Evolutionary conservation across 2,113 vertebrate genomes (phyloP), one percentile per base, ranked within the genome.

Genomic region (Elaphurus davidianus): DNA sequence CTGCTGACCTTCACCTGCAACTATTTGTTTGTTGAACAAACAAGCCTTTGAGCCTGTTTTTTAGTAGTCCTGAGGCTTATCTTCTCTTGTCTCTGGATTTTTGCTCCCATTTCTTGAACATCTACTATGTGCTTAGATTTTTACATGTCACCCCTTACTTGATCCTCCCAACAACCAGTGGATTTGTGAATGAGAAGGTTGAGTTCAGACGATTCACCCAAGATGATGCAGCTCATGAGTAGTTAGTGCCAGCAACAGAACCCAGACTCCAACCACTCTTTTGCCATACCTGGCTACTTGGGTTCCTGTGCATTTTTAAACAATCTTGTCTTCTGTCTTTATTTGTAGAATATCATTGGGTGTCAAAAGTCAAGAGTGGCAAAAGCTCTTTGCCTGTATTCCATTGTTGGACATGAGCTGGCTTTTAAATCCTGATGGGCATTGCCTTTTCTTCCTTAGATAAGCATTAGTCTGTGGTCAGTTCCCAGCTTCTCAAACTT

Each of bases 31-130:
- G 67, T 71, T 79, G 78, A 95, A 62, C 91, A 97, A 98, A 98
- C 67, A 97, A 95, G 82, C 17, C 93, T 98, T 98, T 94, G 97
- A 98, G 93, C 93, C 86, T 94, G 93, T 96, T 96, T 86, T 6
- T 74, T 47, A 88, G 85, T 25, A 23, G 33, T 55, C 60, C 2
- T 9, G 60, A 52, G 55, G 33, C 45, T 91, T 55, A 83, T 67
- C 82, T 91, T 45, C 78, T 67, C 78, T 91, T 40, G 2, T 30
- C 43, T 94, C 64, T 91, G 54, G 55, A 36, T 85, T 84, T 45
- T 85, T 57, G 25, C n/a, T 40, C 87, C 19, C 6, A 25, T 43
- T 87, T 76, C 94, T 88, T 85, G 52, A 85, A 59, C 15, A 81
- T 47, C 27, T 92, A 13, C 60, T 84, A 13, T 30, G 28, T 79